These are phyloP conservation scores for Mus caroli DNA, from an alignment of 2,797 vertebrate genomes.

Conservation along the genomic window DNA sequence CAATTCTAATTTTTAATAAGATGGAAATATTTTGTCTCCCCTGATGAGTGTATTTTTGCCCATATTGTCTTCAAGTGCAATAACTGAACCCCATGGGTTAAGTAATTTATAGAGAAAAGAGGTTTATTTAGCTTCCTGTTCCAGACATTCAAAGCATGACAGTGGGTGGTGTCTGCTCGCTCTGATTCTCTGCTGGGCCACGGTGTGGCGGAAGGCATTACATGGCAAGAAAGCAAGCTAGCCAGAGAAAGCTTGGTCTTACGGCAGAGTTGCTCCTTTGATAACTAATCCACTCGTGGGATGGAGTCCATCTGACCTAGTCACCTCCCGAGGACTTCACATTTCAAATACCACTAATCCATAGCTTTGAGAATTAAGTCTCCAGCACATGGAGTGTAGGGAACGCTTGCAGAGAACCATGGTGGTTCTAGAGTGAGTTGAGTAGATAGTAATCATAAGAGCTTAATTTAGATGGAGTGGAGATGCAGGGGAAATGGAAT, in stretches of 20 bases:
- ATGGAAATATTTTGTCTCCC: constrained; percentile 31
- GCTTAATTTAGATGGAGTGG: not conserved
- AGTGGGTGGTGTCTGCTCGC: not conserved
- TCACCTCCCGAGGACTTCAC: not conserved
- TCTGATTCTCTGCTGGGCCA: not conserved
- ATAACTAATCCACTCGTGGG: not conserved
- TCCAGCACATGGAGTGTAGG: not conserved
- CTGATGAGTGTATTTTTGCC: constrained; percentile 8
- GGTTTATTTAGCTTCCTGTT: not conserved
- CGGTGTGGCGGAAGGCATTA: not conserved
- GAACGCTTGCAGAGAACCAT: not conserved
- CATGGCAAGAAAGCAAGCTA: not conserved
- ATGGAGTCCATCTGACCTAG: not conserved
- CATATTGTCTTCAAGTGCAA: not conserved
- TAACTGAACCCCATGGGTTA: not conserved
- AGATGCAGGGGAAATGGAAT: not conserved
- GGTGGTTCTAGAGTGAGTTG: not conserved
- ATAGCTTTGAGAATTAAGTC: not conserved
- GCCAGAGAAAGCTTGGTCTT: not conserved
- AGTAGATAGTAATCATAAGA: not conserved
- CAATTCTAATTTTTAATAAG: not conserved
- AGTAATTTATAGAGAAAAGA: not conserved
- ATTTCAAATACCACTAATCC: not conserved
- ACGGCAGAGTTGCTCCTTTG: not conserved
- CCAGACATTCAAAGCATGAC: not conserved